phyloP scores from a whole-genome alignment of 2,797 vertebrate genomes.

The Galago senegalensis region DNA sequence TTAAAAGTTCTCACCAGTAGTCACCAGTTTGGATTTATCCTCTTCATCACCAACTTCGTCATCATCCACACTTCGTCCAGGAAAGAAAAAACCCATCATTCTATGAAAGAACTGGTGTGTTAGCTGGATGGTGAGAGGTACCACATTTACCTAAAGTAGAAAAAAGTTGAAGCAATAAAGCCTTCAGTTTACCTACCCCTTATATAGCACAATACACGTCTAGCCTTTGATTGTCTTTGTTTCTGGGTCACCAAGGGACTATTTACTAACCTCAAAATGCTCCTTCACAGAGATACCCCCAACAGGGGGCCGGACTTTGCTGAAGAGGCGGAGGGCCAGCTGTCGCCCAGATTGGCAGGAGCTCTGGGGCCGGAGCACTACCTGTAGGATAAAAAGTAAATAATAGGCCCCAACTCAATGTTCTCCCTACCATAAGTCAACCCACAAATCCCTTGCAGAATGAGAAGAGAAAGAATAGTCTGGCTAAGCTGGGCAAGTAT shows the following conservation, averaged over 20 bases:
- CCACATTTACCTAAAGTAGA: conserved; percentile 95
- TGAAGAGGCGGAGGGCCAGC: conserved; percentile 97
- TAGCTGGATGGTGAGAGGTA: conserved; percentile 98
- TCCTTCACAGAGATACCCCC: conserved; percentile 99
- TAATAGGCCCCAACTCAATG: not conserved
- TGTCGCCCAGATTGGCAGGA: conserved; percentile 96
- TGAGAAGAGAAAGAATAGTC: conserved; percentile 18
- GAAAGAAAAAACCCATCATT: conserved; percentile 99
- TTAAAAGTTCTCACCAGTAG: conserved; percentile 93
- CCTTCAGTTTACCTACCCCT: conserved; percentile 63
- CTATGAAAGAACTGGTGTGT: conserved; percentile 99
- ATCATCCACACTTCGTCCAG: conserved; percentile 97
- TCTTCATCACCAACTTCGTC: conserved; percentile 98
- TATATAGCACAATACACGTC: not conserved
- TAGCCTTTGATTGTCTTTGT: conserved; percentile 43
- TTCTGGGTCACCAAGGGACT: conserved; percentile 18
- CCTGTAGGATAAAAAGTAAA: conserved; percentile 88
- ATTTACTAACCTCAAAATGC: conserved; percentile 95
- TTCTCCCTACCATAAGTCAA: conserved; percentile 51
- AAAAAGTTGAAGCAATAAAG: conserved; percentile 65
- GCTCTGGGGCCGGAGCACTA: conserved; percentile 97
- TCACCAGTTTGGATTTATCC: conserved; percentile 98
- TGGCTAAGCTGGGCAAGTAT: not conserved
- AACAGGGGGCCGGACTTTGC: conserved; percentile 98
- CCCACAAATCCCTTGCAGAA: not conserved